Base-by-base conservation (phyloP, 2,113 vertebrate genomes). In the Microcebus lehilahytsara region DNA sequence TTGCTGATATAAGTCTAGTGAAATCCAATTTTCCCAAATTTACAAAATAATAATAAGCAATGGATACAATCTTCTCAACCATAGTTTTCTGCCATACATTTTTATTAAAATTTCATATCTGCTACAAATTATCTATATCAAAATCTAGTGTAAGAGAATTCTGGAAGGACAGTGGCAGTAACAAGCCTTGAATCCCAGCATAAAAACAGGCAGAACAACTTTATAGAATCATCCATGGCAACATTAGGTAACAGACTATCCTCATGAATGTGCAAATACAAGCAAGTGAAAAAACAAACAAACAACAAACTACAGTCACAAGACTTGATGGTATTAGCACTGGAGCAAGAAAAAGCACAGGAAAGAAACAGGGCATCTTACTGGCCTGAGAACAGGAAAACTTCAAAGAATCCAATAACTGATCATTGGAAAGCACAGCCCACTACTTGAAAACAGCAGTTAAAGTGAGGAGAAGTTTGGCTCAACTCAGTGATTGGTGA, bases 91-190 rank as follows among this genome's bases (percentile, higher is more conserved):
- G 56, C 22, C 12, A 66, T 84, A 34, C 13, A 23, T 72, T 69
- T 85, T 95, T 85, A 94, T 88, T 97, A 94, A 89, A 85, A 94
- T 49, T 66, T 23, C 10, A 3, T 34, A 56, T 37, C 30, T 51
- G 34, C 53, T 96, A 93, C 27, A 95, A 96, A 46, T 93, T 95
- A 88, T 53, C n/a, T 80, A 60, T 64, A 88, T 80, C 71, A 85
- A 56, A 91, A 80, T 89, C n/a, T 56, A 71, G 75, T 23, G 6
- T 72, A 51, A 87, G 56, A 27, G 37, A 23, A 96, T 34, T 77
- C 72, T 85, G 42, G 46, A 25, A 75, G 51, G 71, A 51, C 49
- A 13, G 4, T 19, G 19, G 32, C 3, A 42, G 27, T 30, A 85
- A 42, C 42, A 75, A 62, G 40, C 56, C 40, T 75, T 80, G 40